phyloP scores from a whole-genome alignment of 2,113 vertebrate species.

The Puffinus mauretanicus region DNA sequence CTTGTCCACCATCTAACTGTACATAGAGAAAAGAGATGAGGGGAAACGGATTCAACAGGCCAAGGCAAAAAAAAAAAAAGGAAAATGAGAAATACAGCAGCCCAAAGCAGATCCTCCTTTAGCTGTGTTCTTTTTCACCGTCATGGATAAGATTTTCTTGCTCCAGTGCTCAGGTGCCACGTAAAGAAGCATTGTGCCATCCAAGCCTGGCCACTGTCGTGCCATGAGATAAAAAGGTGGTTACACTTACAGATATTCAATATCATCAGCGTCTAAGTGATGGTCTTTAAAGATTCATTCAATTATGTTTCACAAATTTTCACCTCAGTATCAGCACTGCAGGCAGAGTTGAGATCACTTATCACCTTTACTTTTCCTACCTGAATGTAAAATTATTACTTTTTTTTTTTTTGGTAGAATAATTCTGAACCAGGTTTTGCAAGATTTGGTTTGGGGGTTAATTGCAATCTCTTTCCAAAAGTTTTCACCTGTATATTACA shows the following conservation, averaged over 20 bases:
- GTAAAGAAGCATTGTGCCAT: neutral
- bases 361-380: neutral
- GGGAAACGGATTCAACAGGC: neutral
- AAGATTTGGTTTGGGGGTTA: neutral
- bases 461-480: slow-evolving; percentile 18
- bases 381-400: neutral
- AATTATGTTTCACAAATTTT: neutral
- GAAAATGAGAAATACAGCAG: neutral
- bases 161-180: neutral
- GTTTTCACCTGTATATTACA: neutral
- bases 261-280: neutral
- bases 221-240: neutral
- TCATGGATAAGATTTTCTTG: neutral
- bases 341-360: neutral
- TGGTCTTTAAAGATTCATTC: neutral
- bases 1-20: neutral
- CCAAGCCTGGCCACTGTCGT: neutral
- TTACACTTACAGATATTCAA: neutral
- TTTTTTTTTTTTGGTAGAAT: neutral
- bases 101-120: neutral
- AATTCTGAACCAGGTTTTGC: neutral
- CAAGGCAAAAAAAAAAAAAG: neutral
- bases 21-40: neutral
- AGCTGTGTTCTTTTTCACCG: neutral
- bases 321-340: neutral